These are phyloP conservation scores for Odontothrips loti DNA, from an alignment of 2,888 invertebrate species.

Conservation along the genomic window DNA sequence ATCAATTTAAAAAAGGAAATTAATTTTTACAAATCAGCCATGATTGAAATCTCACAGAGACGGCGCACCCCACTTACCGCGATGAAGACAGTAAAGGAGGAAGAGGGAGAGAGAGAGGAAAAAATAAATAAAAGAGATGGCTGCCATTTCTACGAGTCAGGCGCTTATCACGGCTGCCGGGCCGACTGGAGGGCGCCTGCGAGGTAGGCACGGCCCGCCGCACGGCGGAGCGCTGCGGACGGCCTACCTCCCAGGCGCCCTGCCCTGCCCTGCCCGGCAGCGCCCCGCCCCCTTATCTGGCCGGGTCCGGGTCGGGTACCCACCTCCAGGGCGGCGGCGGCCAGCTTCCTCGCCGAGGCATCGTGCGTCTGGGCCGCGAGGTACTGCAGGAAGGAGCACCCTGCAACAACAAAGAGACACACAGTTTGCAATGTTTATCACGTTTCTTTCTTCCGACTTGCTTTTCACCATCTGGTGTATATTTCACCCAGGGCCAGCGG, in stretches of 20 bases:
- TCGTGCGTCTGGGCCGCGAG: not conserved
- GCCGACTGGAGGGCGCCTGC: not conserved
- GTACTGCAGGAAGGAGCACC: constrained; percentile 14
- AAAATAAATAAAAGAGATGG: not conserved
- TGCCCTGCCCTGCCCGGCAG: not conserved
- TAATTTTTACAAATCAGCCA: no score
- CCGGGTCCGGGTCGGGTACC: not conserved
- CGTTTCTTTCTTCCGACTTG: no score
- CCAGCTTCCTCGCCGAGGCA: constrained; percentile 13
- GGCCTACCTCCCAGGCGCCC: not conserved
- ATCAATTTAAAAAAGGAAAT: no score
- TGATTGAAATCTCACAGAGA: no score
- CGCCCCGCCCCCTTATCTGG: no score
- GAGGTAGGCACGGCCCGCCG: constrained; percentile 1
- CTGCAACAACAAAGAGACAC: constrained; percentile 16
- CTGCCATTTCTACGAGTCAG: no score
- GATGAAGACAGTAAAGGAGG: not conserved
- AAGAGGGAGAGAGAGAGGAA: not conserved
- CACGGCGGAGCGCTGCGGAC: not conserved
- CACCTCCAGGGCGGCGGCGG: constrained; percentile 10
- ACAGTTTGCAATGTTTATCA: no score
- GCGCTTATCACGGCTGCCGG: not conserved
- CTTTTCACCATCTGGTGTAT: not conserved
- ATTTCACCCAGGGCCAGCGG: not conserved
- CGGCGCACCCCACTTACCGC: no score